These are phyloP conservation scores for Spermophilus dauricus DNA, from an alignment of 2,113 vertebrate species.

Conservation along the genomic window DNA sequence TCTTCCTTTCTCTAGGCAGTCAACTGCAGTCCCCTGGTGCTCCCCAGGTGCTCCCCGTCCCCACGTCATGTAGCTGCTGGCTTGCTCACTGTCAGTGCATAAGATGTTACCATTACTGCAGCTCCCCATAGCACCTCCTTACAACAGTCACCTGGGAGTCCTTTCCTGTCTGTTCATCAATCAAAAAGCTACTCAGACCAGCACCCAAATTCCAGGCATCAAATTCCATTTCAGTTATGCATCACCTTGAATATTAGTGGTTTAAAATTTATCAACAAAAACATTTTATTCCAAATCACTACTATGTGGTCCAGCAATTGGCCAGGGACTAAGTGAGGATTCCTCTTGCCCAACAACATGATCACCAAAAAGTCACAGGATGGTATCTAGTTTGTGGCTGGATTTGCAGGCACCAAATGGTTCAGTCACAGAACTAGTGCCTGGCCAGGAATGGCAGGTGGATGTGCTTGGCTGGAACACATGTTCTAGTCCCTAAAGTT, in stretches of 20 bases:
- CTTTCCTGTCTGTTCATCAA: no score
- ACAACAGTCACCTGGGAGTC: background rate
- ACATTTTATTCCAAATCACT: background rate
- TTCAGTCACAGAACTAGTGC: background rate
- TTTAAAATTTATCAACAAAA: background rate
- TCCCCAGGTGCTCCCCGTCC: background rate
- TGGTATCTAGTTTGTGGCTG: no score
- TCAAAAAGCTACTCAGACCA: background rate
- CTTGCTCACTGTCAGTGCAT: background rate
- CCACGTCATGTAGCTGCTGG: no score
- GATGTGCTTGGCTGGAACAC: background rate
- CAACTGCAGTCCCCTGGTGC: background rate
- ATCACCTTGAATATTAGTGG: background rate
- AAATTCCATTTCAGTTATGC: background rate
- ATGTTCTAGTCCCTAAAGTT: no score
- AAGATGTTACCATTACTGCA: background rate
- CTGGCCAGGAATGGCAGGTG: background rate
- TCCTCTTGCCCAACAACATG: background rate
- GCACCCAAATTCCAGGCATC: background rate
- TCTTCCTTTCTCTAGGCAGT: background rate
- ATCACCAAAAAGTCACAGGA: no score
- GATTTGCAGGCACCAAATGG: accelerated
- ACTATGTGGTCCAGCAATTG: no score
- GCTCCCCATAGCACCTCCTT: accelerated
- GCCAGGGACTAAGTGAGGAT: background rate